These are phyloP conservation scores for Ecdyonurus torrentis DNA, from an alignment of 2,888 invertebrate genomes.

Conservation along the genomic window DNA sequence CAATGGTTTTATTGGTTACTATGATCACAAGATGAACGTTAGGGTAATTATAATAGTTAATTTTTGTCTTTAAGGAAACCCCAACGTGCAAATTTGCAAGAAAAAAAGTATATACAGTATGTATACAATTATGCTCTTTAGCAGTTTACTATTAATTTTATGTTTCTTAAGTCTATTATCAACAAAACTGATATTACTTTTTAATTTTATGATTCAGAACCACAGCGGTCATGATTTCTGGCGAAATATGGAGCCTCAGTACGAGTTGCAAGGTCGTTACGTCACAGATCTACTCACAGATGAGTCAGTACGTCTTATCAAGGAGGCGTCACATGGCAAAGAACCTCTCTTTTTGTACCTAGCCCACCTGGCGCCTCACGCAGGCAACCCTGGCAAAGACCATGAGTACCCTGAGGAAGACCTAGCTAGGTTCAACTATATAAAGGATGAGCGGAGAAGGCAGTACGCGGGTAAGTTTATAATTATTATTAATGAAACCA, in stretches of 20 bases:
- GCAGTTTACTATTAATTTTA: too few relatives aligned
- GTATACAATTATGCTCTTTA: too few relatives aligned
- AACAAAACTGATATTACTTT: too few relatives aligned
- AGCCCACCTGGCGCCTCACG: neutral
- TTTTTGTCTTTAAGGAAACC: too few relatives aligned
- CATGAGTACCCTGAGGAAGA: neutral
- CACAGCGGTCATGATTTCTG: conserved; percentile 27
- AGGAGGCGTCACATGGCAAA: conserved; percentile 4
- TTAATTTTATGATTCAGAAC: too few relatives aligned
- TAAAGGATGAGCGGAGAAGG: neutral
- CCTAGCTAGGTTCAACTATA: neutral
- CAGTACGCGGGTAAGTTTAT: conserved; percentile 1
- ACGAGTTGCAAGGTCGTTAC: conserved; percentile 26
- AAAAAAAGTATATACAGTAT: too few relatives aligned
- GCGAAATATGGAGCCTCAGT: conserved; percentile 22
- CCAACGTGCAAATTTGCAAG: too few relatives aligned
- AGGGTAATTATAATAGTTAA: too few relatives aligned
- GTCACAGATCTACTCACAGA: conserved; percentile 31
- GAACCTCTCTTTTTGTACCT: neutral
- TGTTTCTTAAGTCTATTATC: too few relatives aligned
- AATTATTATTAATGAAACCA: too few relatives aligned
- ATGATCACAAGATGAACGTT: conserved; percentile 24
- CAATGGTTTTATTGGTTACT: conserved; percentile 30
- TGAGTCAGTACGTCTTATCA: conserved; percentile 27
- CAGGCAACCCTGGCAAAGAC: neutral